phyloP scores from a whole-genome alignment of 2,113 vertebrate genomes.

The Tursiops truncatus region DNA sequence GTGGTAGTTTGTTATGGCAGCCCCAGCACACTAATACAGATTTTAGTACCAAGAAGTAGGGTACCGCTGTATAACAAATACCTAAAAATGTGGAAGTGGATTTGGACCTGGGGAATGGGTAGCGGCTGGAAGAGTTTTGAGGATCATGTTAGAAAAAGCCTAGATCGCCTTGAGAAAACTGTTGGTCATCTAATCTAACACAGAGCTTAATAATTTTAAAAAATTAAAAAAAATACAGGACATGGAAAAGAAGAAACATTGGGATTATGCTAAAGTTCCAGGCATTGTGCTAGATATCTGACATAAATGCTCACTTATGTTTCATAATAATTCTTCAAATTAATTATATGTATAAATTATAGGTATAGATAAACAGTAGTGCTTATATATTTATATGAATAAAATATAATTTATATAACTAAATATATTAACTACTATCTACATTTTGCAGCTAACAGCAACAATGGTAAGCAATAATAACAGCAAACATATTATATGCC shows the following conservation, averaged over 20 bases:
- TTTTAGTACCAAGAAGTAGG: not conserved
- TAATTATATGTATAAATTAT: not conserved
- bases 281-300: not conserved
- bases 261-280: not conserved
- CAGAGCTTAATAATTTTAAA: not conserved
- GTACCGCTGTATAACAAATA: not conserved
- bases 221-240: not conserved
- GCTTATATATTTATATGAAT: not conserved
- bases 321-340: not conserved
- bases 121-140: not conserved
- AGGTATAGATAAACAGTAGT: not conserved
- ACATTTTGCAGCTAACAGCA: not conserved
- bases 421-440: not conserved
- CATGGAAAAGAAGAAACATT: not conserved
- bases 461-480: not conserved
- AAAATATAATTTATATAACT: not conserved
- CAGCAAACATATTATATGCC: not conserved
- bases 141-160: not conserved
- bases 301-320: not conserved
- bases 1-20: not conserved
- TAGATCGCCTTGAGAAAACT: not conserved
- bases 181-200: not conserved
- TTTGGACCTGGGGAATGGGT: not conserved
- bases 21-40: too few species aligned
- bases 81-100: not conserved